Evolutionary conservation across 2,797 vertebrate genomes (phyloP).

Genomic region (Clarias fuscus): DNA sequence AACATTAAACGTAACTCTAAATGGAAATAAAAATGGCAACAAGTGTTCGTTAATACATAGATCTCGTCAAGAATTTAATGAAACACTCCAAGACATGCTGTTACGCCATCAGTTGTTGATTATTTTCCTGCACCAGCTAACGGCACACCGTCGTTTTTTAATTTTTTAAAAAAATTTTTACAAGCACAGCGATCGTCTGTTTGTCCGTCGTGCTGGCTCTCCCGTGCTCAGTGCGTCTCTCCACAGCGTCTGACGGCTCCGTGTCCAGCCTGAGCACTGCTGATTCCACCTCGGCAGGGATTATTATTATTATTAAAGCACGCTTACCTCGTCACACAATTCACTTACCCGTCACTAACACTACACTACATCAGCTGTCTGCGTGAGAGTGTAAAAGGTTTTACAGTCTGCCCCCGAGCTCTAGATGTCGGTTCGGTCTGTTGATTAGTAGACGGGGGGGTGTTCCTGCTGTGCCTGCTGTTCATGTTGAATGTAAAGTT

Average conservation of each 20-base stretch:
- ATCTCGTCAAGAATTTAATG: neutral
- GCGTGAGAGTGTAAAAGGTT: neutral
- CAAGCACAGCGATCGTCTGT: neutral
- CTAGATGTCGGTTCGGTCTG: neutral
- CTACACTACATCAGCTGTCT: neutral
- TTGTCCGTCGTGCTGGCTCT: neutral
- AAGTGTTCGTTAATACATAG: neutral
- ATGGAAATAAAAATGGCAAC: neutral
- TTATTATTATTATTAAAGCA: slow-evolving; percentile 28
- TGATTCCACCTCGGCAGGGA: slow-evolving; percentile 30
- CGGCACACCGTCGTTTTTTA: too few species aligned
- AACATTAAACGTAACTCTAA: neutral
- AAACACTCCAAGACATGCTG: neutral
- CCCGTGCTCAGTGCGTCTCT: neutral
- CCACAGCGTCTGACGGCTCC: slow-evolving; percentile 12
- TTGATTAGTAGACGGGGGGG: neutral
- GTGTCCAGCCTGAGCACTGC: slow-evolving; percentile 23
- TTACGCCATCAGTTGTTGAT: neutral
- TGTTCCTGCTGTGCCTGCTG: slow-evolving; percentile 28
- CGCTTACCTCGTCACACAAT: slow-evolving; percentile 31
- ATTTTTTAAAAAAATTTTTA: too few species aligned
- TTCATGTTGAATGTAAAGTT: slow-evolving; percentile 34
- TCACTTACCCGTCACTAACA: neutral
- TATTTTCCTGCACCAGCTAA: neutral
- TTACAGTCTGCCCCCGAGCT: neutral